Evolutionary conservation across 1,140 invertebrate species (phyloP).

Genomic region (Thalassaphorura encarpata): DNA sequence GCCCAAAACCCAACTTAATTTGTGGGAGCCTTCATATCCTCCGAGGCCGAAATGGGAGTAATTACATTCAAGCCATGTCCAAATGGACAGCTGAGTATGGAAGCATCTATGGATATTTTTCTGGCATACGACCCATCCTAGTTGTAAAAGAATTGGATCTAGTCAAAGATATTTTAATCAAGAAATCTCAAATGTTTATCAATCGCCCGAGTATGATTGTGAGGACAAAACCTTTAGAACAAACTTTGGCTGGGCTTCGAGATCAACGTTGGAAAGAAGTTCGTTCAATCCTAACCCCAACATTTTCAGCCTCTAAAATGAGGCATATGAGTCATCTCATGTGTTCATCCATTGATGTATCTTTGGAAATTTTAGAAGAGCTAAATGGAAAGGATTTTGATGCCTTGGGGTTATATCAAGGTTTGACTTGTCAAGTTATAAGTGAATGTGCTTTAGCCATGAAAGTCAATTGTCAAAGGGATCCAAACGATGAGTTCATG

Average conservation of each 20-base stretch:
- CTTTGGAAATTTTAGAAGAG: conserved; percentile 15
- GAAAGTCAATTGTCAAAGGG: conserved; percentile 38
- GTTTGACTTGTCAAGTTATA: conserved; percentile 45
- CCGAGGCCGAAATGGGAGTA: not conserved
- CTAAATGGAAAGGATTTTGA: conserved; percentile 32
- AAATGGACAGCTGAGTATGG: conserved; percentile 38
- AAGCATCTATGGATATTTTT: conserved; percentile 37
- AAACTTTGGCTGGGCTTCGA: conserved; percentile 35
- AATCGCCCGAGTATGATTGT: conserved; percentile 36
- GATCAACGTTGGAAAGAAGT: conserved; percentile 44
- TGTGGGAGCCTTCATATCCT: conserved; percentile 35
- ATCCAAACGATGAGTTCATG: conserved; percentile 38
- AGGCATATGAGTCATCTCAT: conserved; percentile 38
- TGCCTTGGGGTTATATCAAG: conserved; percentile 39
- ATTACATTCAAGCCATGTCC: conserved; percentile 30
- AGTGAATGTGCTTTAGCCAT: conserved; percentile 43
- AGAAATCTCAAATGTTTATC: conserved; percentile 35
- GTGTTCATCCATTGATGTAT: conserved; percentile 33
- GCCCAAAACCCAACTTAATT: conserved; percentile 36
- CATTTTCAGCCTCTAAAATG: conserved; percentile 45
- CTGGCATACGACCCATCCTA: conserved; percentile 35
- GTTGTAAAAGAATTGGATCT: conserved; percentile 37
- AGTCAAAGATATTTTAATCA: conserved; percentile 37
- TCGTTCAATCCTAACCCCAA: conserved; percentile 42
- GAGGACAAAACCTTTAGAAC: conserved; percentile 34